phyloP scores from a whole-genome alignment of 1,140 invertebrate genomes.

The Acromyrmex echinatior region DNA sequence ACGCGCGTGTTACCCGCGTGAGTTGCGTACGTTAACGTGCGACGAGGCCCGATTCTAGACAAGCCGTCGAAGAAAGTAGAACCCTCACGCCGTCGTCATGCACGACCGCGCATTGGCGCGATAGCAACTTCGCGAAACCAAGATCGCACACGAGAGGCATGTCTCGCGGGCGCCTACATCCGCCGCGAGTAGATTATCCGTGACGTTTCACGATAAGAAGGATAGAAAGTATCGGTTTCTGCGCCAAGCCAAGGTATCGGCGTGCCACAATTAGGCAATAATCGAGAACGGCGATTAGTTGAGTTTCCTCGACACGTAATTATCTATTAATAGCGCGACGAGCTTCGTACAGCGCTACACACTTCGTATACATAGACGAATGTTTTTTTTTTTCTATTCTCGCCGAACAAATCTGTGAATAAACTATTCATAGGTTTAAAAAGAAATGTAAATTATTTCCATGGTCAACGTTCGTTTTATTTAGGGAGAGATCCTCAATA shows the following conservation, averaged over 20 bases:
- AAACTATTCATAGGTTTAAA: neutral
- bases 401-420: neutral
- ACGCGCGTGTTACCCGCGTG: conserved; percentile 10
- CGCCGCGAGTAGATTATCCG: conserved; percentile 29
- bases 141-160: conserved; percentile 37
- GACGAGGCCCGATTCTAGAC: conserved; percentile 24
- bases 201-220: conserved; percentile 42
- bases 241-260: neutral
- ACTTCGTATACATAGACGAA: neutral
- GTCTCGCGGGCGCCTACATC: conserved; percentile 21
- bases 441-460: too few relatives aligned
- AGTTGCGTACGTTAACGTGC: neutral
- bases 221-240: conserved; percentile 51
- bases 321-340: conserved; percentile 46
- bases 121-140: conserved; percentile 18
- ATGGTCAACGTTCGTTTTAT: too few relatives aligned
- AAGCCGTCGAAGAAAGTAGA: conserved; percentile 59
- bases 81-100: conserved; percentile 45
- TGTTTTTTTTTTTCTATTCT: neutral
- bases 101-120: conserved; percentile 37
- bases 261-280: conserved; percentile 33
- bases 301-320: conserved; percentile 47
- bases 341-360: neutral
- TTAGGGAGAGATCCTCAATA: too few relatives aligned
- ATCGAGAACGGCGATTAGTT: neutral